Evolutionary conservation across 1,140 invertebrate genomes (phyloP).

Genomic region (Caenorhabditis remanei): DNA sequence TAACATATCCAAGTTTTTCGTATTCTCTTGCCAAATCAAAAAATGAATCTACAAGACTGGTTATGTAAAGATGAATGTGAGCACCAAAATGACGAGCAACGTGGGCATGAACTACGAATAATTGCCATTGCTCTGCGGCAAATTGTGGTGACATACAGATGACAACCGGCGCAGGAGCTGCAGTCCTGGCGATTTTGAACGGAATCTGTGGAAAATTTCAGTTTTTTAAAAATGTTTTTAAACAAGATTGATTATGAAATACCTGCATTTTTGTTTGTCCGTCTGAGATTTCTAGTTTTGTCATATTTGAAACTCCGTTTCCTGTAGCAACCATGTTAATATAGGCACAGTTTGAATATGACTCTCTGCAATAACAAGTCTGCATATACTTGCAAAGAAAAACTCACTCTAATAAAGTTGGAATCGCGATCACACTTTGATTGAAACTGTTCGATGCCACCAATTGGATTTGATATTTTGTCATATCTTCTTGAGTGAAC

Average conservation of each 20-base stretch:
- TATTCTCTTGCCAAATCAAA: slow-evolving; percentile 33
- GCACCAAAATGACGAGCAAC: slow-evolving; percentile 26
- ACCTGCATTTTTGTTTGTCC: not conserved
- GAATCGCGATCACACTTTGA: not conserved
- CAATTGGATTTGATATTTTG: not conserved
- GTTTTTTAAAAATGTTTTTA: not conserved
- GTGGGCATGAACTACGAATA: slow-evolving; percentile 2
- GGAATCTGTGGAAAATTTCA: not conserved
- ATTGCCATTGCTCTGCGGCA: slow-evolving; percentile 55
- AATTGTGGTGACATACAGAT: slow-evolving; percentile 52
- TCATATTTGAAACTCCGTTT: not conserved
- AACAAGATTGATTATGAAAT: not conserved
- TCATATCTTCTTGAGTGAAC: not conserved
- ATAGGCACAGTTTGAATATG: not conserved
- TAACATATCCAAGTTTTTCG: slow-evolving; percentile 33
- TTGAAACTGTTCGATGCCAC: not conserved
- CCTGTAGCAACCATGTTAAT: not conserved
- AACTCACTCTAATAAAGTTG: not conserved
- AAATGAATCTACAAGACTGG: slow-evolving; percentile 40
- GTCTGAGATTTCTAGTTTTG: not conserved
- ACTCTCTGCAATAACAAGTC: not conserved
- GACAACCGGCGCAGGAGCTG: slow-evolving; percentile 16
- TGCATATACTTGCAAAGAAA: not conserved
- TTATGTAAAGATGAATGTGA: slow-evolving; percentile 40
- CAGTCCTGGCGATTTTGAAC: not conserved